Conservation (phyloP, 2,888 invertebrate species). For the Cheilosia urbana region DNA sequence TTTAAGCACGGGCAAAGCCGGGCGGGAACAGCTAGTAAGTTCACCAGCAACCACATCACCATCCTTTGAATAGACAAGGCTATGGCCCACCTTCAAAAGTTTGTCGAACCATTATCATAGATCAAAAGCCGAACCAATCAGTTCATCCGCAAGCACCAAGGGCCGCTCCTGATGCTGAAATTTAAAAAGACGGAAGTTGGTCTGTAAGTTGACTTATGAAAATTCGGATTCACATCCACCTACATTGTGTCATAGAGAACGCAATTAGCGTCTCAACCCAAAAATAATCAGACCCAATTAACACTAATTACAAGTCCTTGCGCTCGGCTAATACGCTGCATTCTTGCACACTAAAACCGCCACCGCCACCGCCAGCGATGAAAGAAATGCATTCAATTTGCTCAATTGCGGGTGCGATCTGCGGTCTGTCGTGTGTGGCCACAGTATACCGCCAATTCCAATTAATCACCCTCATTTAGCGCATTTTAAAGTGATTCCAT, state of each 20-base stretch:
- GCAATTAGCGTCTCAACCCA: conserved; percentile 54
- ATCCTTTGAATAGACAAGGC: no score
- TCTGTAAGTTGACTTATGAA: neutral
- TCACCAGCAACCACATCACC: no score
- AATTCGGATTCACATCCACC: neutral
- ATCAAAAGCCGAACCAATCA: no score
- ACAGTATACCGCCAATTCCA: conserved; percentile 57
- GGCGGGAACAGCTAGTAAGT: no score
- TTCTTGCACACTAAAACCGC: conserved; percentile 12
- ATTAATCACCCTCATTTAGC: conserved; percentile 72
- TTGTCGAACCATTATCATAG: no score
- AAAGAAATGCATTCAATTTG: conserved; percentile 67
- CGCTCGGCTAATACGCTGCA: neutral
- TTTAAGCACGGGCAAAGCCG: no score
- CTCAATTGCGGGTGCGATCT: conserved; percentile 72
- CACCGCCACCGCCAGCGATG: neutral
- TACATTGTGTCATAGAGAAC: conserved; percentile 13
- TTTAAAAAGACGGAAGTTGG: neutral
- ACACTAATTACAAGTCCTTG: conserved; percentile 57
- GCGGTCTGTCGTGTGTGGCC: conserved; percentile 58
- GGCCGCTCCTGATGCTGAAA: no score
- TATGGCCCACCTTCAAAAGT: no score
- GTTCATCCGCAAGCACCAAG: no score
- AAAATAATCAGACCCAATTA: conserved; percentile 67
- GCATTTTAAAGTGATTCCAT: conserved; percentile 57